Evolutionary conservation across 1,140 invertebrate species (phyloP).

Genomic region (Drosophila littoralis): DNA sequence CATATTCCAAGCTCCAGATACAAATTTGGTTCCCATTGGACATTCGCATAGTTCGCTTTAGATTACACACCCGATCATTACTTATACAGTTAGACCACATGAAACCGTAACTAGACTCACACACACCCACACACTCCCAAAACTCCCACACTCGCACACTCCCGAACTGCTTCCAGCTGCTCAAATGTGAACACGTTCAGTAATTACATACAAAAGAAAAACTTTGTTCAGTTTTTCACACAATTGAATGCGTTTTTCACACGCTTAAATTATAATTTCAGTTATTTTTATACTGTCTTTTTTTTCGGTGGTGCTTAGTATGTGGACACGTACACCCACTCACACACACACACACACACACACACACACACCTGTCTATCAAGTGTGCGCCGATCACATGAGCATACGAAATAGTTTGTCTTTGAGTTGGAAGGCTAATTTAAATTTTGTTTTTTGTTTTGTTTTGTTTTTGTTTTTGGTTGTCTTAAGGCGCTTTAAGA

Average conservation of each 20-base stretch:
- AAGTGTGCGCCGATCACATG: constrained; percentile 55
- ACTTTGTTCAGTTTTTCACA: constrained; percentile 67
- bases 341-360: constrained; percentile 4
- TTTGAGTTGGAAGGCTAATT: constrained; percentile 61
- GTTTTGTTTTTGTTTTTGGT: constrained; percentile 1
- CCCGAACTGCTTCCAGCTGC: constrained; percentile 6
- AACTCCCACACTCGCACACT: constrained; percentile 44
- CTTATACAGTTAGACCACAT: constrained; percentile 64
- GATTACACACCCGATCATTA: constrained; percentile 54
- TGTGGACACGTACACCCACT: constrained; percentile 23
- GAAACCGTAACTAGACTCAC: constrained; percentile 41
- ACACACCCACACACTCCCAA: constrained; percentile 19
- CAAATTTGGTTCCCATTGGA: constrained; percentile 43
- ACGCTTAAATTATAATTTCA: constrained; percentile 82
- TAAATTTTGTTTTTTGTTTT: constrained; percentile 52
- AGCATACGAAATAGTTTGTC: constrained; percentile 62
- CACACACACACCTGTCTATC: constrained; percentile 1
- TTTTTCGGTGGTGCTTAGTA: constrained; percentile 33
- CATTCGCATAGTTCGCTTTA: constrained; percentile 51
- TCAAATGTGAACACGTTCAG: constrained; percentile 72
- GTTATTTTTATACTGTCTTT: constrained; percentile 62
- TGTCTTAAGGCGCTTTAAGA: constrained; percentile 58
- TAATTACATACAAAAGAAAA: constrained; percentile 63
- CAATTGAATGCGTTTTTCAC: constrained; percentile 79
- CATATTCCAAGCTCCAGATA: constrained; percentile 5